These are phyloP conservation scores for Epizoanthus ramosus DNA, from an alignment of 92 coral and sea anemone genomes.

Conservation along the genomic window DNA sequence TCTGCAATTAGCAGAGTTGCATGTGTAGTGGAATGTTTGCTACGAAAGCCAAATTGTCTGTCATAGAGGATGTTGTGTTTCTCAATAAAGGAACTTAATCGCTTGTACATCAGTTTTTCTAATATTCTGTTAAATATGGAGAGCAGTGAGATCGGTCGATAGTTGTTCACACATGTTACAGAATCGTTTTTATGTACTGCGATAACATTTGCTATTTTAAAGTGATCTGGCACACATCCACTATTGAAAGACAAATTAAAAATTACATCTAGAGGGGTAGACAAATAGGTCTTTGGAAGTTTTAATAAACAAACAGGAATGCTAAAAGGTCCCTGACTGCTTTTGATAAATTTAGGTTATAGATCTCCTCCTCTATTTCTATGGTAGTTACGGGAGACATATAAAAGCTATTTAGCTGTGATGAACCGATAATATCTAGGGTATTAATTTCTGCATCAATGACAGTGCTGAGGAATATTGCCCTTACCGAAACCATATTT, in stretches of 20 bases:
- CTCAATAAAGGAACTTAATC: slow-evolving; percentile 7
- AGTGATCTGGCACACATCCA: slow-evolving; percentile 46
- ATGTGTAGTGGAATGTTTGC: too few species aligned
- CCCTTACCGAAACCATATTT: too few species aligned
- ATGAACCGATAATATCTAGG: too few species aligned
- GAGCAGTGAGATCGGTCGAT: slow-evolving; percentile 49
- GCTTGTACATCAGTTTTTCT: slow-evolving; percentile 41
- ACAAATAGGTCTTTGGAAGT: slow-evolving; percentile 27
- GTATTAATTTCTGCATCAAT: too few species aligned
- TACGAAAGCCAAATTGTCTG: slow-evolving; percentile 44
- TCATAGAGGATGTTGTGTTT: slow-evolving; percentile 46
- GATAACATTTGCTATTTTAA: slow-evolving; percentile 29
- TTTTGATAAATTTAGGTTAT: not conserved
- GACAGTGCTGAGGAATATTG: too few species aligned
- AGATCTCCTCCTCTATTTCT: slow-evolving; percentile 20
- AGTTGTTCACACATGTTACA: slow-evolving; percentile 28
- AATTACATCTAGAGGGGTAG: slow-evolving; percentile 21
- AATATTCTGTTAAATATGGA: slow-evolving; percentile 37
- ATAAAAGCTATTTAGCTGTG: slow-evolving; percentile 6
- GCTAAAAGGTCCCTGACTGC: slow-evolving; percentile 42
- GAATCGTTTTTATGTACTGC: slow-evolving; percentile 40
- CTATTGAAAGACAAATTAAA: slow-evolving; percentile 48
- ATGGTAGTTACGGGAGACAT: slow-evolving; percentile 2
- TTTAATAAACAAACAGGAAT: slow-evolving; percentile 41
- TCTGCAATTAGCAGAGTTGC: too few species aligned